Conservation (phyloP, 2,797 vertebrate species). For the Oreortyx pictus region DNA sequence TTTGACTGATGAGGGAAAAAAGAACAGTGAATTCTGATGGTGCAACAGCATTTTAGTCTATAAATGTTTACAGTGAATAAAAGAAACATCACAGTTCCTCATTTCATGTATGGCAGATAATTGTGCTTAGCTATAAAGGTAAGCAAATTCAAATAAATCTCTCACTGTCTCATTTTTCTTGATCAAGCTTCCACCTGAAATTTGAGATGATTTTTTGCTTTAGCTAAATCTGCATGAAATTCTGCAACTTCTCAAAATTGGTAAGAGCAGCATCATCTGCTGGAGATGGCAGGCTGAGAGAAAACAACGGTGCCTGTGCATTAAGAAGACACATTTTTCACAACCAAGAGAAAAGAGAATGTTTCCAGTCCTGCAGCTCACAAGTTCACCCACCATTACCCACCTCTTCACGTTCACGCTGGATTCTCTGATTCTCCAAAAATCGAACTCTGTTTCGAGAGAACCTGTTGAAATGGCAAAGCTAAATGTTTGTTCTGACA, state of each 20-base stretch:
- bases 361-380: not conserved
- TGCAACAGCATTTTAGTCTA: not conserved
- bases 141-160: not conserved
- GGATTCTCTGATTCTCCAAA: slow-evolving; percentile 75
- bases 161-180: not conserved
- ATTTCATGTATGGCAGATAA: not conserved
- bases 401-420: slow-evolving; percentile 66
- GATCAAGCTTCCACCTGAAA: not conserved
- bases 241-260: not conserved
- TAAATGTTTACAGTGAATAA: not conserved
- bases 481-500: not conserved
- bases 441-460: slow-evolving; percentile 80
- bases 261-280: not conserved
- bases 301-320: not conserved
- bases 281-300: not conserved
- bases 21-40: not conserved
- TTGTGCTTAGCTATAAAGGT: not conserved
- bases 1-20: not conserved
- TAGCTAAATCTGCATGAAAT: not conserved
- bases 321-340: not conserved
- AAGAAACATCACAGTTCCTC: not conserved
- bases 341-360: not conserved
- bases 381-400: slow-evolving; percentile 9
- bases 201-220: not conserved
- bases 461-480: slow-evolving; percentile 70